These are phyloP conservation scores for Poecilia picta DNA, from an alignment of 2,797 vertebrate species.

Conservation along the genomic window DNA sequence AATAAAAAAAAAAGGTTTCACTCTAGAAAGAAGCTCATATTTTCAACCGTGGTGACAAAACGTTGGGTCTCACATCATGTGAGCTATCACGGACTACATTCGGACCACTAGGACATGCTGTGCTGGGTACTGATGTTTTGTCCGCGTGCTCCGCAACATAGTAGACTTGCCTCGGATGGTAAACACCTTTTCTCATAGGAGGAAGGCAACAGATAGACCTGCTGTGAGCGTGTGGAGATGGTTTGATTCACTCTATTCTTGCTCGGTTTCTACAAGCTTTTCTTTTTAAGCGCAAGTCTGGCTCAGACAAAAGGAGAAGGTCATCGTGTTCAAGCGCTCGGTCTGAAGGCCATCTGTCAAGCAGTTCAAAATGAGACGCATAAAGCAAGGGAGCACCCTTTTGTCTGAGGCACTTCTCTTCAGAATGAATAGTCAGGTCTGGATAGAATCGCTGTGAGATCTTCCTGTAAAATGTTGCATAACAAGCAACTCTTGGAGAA, in stretches of 20 bases:
- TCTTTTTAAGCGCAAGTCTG: not conserved
- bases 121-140: not conserved
- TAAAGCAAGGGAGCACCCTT: not conserved
- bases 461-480: not conserved
- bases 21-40: conserved; percentile 1
- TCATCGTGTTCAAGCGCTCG: not conserved
- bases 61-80: not conserved
- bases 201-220: not conserved
- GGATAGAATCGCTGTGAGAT: not conserved
- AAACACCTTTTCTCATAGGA: not conserved
- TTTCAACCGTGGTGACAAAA: conserved; percentile 9
- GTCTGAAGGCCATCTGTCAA: conserved; percentile 2
- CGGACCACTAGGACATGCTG: not conserved
- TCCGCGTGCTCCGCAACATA: not conserved
- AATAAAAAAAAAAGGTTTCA: not conserved
- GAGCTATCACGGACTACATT: not conserved
- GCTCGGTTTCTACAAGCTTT: not conserved
- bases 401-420: not conserved
- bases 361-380: not conserved
- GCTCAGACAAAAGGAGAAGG: not conserved
- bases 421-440: not conserved
- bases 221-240: not conserved
- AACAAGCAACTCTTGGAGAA: not conserved
- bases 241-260: not conserved
- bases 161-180: not conserved